A percentile compares a stretch with the other conserved stretches of the same genome.
Conservation (phyloP, 2,888 invertebrate genomes). For the Sesia apiformis region DNA sequence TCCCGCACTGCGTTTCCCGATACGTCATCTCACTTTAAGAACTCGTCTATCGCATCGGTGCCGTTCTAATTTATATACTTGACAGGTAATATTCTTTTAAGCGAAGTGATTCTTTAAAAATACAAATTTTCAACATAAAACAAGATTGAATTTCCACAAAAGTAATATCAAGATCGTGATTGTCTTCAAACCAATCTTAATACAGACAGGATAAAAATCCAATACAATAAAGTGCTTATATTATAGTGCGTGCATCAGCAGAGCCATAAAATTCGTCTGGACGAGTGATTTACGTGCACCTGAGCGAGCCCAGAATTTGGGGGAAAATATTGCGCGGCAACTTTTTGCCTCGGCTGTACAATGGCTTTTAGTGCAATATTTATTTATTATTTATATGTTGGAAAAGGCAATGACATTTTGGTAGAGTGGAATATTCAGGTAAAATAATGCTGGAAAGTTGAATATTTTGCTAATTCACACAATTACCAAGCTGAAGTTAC, state of each 20-base stretch:
- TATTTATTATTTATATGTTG: slow-evolving; percentile 8
- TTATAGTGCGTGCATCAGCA: slow-evolving; percentile 53
- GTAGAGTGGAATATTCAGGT: too few relatives aligned
- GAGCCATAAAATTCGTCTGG: slow-evolving; percentile 59
- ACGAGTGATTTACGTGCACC: slow-evolving; percentile 63
- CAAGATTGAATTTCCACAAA: not conserved
- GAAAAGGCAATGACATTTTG: slow-evolving; percentile 11
- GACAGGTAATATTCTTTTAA: too few relatives aligned
- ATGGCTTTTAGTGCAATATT: slow-evolving; percentile 4
- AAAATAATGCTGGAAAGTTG: too few relatives aligned
- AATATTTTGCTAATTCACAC: too few relatives aligned
- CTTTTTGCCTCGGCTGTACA: slow-evolving; percentile 1
- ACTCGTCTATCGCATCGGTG: too few relatives aligned
- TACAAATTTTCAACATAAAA: not conserved
- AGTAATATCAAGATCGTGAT: not conserved
- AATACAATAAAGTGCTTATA: slow-evolving; percentile 35
- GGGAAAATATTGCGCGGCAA: slow-evolving; percentile 1
- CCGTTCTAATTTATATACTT: too few relatives aligned
- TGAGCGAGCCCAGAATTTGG: slow-evolving; percentile 20
- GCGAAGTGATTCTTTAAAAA: too few relatives aligned
- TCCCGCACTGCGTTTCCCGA: too few relatives aligned
- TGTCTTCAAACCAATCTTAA: not conserved
- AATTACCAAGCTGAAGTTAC: too few relatives aligned
- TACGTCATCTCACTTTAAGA: too few relatives aligned
- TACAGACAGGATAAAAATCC: not conserved